Evolutionary conservation across 2,113 vertebrate species (phyloP), one percentile per base, ranked within the genome.

Genomic region (cat (Felis catus)): DNA sequence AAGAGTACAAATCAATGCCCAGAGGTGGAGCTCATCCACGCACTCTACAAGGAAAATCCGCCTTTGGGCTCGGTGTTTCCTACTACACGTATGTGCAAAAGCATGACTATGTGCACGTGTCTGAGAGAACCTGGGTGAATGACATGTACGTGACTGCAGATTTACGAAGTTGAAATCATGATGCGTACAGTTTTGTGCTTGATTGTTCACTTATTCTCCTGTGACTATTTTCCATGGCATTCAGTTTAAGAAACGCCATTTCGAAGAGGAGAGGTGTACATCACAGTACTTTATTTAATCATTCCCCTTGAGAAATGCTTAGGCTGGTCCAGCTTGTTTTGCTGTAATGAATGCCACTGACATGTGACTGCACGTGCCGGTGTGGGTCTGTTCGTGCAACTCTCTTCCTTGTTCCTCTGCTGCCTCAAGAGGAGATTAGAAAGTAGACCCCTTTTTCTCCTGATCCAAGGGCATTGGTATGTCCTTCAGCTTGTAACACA

Each of bases 181-280:
- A 16, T 58, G 33, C 8, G 12, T 45, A 53, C 13, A 27, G 15
- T 78, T 83, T 51, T 27, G 2, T 74, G 55, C n/a, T 92, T 68
- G 80, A 2, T 48, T 71, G 86, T 80, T 88, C 29, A 63, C 7
- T 70, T 95, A 31, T 4, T 96, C 18, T 88, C 29, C 87, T 61
- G 7, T 88, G n/a, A 55, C n/a, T 92, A 4, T 53, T 85, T 93
- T 83, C n/a, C 25, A 58, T 66, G 33, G 4, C 53, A 61, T 96
- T 53, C 5, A 51, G 31, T 80, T 92, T 74, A 79, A 66, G 53
- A 88, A 95, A 53, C 13, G 65, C 14, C 9, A 23, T 48, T 80
- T 96, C 88, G 88, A 93, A n/a, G 53, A n/a, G 74, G 2, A 16
- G 16, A 68, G 45, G 1, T 51, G 0, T 33, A 9, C 4, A 73